Conservation (phyloP, 1,140 invertebrate species). For the Euborellia annulipes region DNA sequence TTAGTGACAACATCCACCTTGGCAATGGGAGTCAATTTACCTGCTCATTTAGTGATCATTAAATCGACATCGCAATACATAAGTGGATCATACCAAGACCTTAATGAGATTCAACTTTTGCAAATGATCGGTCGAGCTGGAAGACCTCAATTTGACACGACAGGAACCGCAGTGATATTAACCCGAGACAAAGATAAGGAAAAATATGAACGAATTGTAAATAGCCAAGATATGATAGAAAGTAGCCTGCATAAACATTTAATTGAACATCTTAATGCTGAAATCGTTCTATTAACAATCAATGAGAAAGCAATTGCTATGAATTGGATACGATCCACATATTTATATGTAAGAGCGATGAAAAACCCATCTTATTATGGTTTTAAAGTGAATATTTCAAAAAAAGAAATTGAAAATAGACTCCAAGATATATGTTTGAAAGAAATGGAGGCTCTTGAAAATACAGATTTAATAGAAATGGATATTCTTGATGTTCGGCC, state of each 20-base stretch:
- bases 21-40: constrained; percentile 69
- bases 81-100: constrained; percentile 48
- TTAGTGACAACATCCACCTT: constrained; percentile 52
- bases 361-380: constrained; percentile 55
- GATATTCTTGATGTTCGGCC: constrained; percentile 33
- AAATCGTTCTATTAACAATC: constrained; percentile 57
- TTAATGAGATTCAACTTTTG: constrained; percentile 51
- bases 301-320: constrained; percentile 52
- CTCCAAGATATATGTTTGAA: constrained; percentile 42
- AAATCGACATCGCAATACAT: constrained; percentile 61
- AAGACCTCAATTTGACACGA: constrained; percentile 59
- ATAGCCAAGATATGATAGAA: constrained; percentile 38
- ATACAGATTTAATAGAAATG: constrained; percentile 34
- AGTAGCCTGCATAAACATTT: constrained; percentile 55
- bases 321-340: constrained; percentile 63
- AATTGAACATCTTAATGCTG: constrained; percentile 63
- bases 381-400: constrained; percentile 22
- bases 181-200: constrained; percentile 45
- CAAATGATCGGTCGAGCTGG: constrained; percentile 78
- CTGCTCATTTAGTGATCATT: constrained; percentile 66
- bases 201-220: constrained; percentile 40
- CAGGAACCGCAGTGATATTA: constrained; percentile 66
- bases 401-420: constrained; percentile 42
- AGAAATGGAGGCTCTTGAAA: constrained; percentile 36
- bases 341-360: constrained; percentile 52